Percentiles rank a stretch among this genome's conserved stretches.
phyloP scores from a whole-genome alignment of 2,888 invertebrate genomes.

The Nephrocerus scutellatus region DNA sequence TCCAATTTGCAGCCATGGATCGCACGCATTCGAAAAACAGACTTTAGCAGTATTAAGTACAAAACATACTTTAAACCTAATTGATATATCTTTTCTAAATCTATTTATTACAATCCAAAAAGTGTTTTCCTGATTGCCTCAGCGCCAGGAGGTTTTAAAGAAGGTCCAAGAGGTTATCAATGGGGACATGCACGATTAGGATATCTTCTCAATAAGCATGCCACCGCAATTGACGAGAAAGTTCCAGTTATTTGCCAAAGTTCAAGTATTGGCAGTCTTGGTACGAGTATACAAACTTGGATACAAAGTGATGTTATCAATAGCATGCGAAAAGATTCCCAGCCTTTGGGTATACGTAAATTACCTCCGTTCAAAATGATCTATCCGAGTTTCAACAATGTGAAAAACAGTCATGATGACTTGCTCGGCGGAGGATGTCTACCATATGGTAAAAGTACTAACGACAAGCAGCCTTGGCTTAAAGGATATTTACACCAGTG shows the following conservation, averaged over 20 bases:
- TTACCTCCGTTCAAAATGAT: conserved; percentile 57
- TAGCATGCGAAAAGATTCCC: conserved; percentile 52
- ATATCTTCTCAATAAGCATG: conserved; percentile 59
- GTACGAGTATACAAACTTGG: conserved; percentile 65
- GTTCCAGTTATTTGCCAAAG: conserved; percentile 80
- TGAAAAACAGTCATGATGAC: conserved; percentile 76
- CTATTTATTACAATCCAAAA: conserved; percentile 1
- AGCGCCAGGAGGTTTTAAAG: conserved; percentile 73
- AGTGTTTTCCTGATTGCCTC: conserved; percentile 84
- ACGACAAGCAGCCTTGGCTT: conserved; percentile 81
- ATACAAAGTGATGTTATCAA: conserved; percentile 67
- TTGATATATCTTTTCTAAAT: conserved; percentile 1
- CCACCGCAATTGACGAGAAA: conserved; percentile 50
- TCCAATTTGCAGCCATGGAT: conserved; percentile 66
- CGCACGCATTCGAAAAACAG: conserved; percentile 64
- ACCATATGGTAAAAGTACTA: conserved; percentile 71
- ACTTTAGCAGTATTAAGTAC: conserved; percentile 77
- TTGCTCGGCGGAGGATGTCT: conserved; percentile 79
- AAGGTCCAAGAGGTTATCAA: conserved; percentile 47
- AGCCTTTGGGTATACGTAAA: conserved; percentile 50
- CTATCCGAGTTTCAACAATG: conserved; percentile 78
- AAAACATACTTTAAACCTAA: conserved; percentile 30
- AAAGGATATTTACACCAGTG: conserved; percentile 71
- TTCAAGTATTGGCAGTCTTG: conserved; percentile 85
- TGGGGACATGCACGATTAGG: conserved; percentile 62